A percentile compares a stretch with the other conserved stretches of the same genome.
phyloP scores from a whole-genome alignment of 92 coral and sea anemone genomes.

The Umimayanthus kanabou region DNA sequence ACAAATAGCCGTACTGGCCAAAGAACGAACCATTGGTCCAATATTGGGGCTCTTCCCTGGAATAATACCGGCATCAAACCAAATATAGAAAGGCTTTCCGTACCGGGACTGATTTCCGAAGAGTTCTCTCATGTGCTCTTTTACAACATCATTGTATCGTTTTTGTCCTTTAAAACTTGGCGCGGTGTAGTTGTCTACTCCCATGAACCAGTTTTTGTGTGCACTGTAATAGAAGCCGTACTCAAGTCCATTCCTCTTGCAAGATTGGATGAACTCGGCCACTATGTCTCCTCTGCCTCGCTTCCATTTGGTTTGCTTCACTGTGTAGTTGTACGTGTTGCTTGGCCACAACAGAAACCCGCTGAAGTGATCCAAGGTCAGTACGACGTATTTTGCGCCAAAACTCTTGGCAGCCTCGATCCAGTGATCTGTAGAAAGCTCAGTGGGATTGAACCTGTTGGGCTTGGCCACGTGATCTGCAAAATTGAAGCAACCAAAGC shows the following conservation, averaged over 20 bases:
- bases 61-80: constrained; percentile 76
- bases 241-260: constrained; percentile 58
- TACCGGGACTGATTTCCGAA: constrained; percentile 49
- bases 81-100: constrained; percentile 68
- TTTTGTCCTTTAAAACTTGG: constrained; percentile 22
- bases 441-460: constrained; percentile 64
- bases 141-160: constrained; percentile 43
- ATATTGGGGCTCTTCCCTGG: constrained; percentile 61
- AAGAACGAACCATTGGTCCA: constrained; percentile 58
- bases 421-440: constrained; percentile 82
- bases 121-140: constrained; percentile 64
- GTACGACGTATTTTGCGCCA: constrained; percentile 78
- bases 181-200: constrained; percentile 53
- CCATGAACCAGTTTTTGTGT: constrained; percentile 75
- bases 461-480: constrained; percentile 62
- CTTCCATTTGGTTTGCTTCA: constrained; percentile 66
- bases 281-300: constrained; percentile 66
- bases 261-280: constrained; percentile 64
- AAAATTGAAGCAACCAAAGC: not conserved
- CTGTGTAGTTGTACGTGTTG: constrained; percentile 67
- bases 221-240: constrained; percentile 73
- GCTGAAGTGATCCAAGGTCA: constrained; percentile 72
- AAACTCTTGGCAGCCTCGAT: constrained; percentile 71
- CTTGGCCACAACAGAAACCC: constrained; percentile 90
- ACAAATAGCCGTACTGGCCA: constrained; percentile 57